These are phyloP conservation scores for Cantharis rufa DNA, from an alignment of 2,888 invertebrate species.

Conservation along the genomic window DNA sequence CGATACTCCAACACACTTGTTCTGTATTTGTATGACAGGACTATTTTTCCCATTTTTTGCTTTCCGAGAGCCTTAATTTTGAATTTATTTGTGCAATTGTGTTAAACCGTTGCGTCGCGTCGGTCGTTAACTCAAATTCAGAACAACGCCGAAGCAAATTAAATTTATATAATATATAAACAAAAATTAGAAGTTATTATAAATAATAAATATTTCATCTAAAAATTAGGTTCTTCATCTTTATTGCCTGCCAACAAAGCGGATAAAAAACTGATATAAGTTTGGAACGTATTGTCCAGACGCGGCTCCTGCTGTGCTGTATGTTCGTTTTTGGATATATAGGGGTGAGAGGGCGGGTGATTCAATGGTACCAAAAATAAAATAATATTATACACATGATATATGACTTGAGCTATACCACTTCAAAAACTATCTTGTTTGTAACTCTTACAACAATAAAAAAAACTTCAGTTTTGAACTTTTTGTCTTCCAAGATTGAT, in stretches of 20 bases:
- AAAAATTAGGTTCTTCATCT: slow-evolving; percentile 55
- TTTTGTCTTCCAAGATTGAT: not conserved
- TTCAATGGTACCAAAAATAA: slow-evolving; percentile 47
- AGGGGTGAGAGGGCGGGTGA: slow-evolving; percentile 43
- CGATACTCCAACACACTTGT: slow-evolving; percentile 21
- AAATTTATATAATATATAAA: not conserved
- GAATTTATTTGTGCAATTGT: not conserved
- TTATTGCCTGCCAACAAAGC: slow-evolving; percentile 54
- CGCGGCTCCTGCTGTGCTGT: slow-evolving; percentile 50
- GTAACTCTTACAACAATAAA: not conserved
- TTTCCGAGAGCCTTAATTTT: not conserved
- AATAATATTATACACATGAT: slow-evolving; percentile 47
- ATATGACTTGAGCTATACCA: slow-evolving; percentile 34
- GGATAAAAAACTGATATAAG: slow-evolving; percentile 53
- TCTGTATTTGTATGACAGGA: slow-evolving; percentile 14
- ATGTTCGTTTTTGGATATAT: slow-evolving; percentile 43
- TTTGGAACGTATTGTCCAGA: slow-evolving; percentile 52
- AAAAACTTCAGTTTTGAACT: not conserved
- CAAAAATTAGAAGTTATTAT: slow-evolving; percentile 30
- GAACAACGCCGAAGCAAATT: not conserved
- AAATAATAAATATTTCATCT: slow-evolving; percentile 52
- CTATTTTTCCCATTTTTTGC: slow-evolving; percentile 1
- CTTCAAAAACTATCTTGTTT: slow-evolving; percentile 22
- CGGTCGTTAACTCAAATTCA: not conserved
- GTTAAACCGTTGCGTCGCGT: not conserved